Percentiles rank a stretch among this genome's conserved stretches.
Conservation (phyloP, 2,113 vertebrate species). For the Hippoglossus stenolepis region DNA sequence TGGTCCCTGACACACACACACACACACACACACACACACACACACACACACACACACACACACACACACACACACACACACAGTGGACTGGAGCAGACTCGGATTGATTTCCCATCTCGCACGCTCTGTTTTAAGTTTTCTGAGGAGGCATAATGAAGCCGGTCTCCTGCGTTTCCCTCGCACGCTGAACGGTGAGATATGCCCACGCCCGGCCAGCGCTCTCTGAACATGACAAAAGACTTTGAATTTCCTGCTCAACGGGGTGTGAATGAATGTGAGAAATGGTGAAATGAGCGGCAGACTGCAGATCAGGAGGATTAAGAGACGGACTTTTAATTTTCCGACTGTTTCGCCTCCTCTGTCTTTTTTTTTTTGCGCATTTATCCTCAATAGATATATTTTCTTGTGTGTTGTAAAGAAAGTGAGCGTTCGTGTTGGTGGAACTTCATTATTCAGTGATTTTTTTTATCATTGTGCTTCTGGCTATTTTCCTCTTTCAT, state of each 20-base stretch:
- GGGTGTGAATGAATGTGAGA: constrained; percentile 44
- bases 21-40: no score
- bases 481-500: constrained; percentile 55
- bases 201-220: constrained; percentile 11
- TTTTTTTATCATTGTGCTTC: constrained; percentile 29
- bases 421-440: constrained; percentile 35
- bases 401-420: constrained; percentile 40
- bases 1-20: no score
- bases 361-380: constrained; percentile 13
- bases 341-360: constrained; percentile 32
- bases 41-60: background rate
- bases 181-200: constrained; percentile 22
- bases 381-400: constrained; percentile 33
- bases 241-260: constrained; percentile 30
- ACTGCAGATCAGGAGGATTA: constrained; percentile 36
- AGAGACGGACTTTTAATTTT: constrained; percentile 13
- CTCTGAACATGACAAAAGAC: constrained; percentile 52
- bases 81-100: constrained; percentile 12
- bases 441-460: constrained; percentile 45
- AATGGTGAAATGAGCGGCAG: constrained; percentile 34
- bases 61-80: background rate
- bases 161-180: constrained; percentile 36
- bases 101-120: constrained; percentile 55
- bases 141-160: constrained; percentile 47
- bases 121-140: constrained; percentile 34